Conservation (phyloP, 2,113 vertebrate species). For the Lathamus discolor region DNA sequence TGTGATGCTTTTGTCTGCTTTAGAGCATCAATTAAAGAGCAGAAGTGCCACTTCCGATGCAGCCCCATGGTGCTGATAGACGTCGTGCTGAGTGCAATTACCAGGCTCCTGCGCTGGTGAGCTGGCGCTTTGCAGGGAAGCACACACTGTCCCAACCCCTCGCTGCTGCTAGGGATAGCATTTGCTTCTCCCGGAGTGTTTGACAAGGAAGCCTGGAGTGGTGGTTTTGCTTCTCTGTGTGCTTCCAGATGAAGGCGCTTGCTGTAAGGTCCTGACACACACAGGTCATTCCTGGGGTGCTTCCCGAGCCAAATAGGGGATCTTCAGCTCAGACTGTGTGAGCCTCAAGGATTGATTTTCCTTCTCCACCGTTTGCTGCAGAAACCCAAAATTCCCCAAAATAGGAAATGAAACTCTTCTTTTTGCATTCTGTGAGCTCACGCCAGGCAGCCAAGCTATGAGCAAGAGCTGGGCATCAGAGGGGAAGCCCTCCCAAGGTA, state of each 20-base stretch:
- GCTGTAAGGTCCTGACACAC: fast-evolving
- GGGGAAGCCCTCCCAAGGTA: neutral
- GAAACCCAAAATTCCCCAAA: neutral
- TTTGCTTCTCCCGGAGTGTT: neutral
- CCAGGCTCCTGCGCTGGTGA: neutral
- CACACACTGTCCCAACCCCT: neutral
- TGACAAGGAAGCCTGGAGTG: fast-evolving
- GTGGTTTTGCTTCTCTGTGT: neutral
- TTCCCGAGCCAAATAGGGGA: neutral
- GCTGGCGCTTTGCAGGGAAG: neutral
- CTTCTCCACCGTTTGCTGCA: neutral
- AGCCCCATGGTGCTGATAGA: neutral
- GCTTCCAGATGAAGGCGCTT: neutral
- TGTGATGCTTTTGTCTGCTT: neutral
- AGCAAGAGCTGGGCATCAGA: neutral
- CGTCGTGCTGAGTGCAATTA: neutral
- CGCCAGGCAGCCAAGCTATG: neutral
- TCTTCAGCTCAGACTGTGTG: neutral
- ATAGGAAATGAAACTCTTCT: too few relatives aligned
- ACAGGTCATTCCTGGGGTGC: neutral
- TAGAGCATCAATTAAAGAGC: neutral
- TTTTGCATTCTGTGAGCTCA: neutral
- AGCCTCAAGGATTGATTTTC: neutral
- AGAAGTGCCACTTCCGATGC: neutral
- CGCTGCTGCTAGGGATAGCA: neutral